Base-by-base conservation (phyloP, 2,888 invertebrate species). In the Yponomeuta plumbellus region DNA sequence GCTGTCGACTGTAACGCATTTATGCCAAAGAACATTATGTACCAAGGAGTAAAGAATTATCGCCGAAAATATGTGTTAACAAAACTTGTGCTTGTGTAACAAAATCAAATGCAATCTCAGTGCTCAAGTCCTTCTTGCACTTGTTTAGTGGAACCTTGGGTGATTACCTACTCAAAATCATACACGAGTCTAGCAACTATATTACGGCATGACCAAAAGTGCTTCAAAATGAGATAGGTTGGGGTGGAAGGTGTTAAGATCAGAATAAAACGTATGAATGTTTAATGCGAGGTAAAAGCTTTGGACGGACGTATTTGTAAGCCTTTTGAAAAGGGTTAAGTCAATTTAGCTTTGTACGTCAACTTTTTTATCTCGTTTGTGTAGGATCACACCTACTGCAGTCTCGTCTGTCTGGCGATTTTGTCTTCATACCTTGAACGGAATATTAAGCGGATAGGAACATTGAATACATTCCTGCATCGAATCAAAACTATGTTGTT, bases 281-380 rank as follows among this genome's bases (percentile, higher is more conserved):
- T 86, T 86, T 85, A 81, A 86, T 86, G 76, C 80, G 82, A 83
- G 80, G 84, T 86, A 85, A 85, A 87, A 87, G 86, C 86, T 81
- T 80, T 71, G 80, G 81, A 82, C 79, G 71, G 83, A 82, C 84
- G 80, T 81, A 80, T 85, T 82, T 83, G 81, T 85, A 86, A 86
- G 83, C 86, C 83, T 78, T 85, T 84, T 88, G 88, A 88, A 84
- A 83, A 89, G 88, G 89, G 89, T 89, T 86, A 84, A 87, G 83
- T 84, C 86, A 84, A 83, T 84, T 85, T 84, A 80, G 86, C 82
- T 88, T 84, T 84, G 78, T 74, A 77, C 83, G 84, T 88, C 88
- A 88, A 83, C 81, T 86, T 88, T 88, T 88, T 84, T 71, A 71
- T 72, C 71, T 69, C 68, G 67, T 68, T 70, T 52, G 67, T 66